Conservation (phyloP, 2,888 invertebrate species). For the Nebria salina region DNA sequence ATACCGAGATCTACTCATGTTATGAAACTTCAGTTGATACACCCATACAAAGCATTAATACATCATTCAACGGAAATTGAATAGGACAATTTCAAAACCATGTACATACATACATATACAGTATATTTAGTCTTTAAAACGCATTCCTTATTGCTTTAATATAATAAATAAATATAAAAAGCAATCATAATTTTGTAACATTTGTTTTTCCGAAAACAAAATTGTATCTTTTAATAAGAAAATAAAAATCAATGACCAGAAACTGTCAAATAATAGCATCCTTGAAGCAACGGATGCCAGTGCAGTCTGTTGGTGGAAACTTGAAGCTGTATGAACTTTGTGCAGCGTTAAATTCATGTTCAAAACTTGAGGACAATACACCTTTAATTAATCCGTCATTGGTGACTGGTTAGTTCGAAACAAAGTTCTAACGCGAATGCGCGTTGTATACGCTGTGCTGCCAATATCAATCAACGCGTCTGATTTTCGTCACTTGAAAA, state of each 20-base stretch:
- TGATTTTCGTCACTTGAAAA: conserved; percentile 41
- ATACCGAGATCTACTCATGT: not conserved
- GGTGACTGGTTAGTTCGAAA: conserved; percentile 32
- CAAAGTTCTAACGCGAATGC: conserved; percentile 24
- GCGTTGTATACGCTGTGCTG: conserved; percentile 3
- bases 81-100: no score
- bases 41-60: no score
- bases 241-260: not conserved
- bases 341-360: not conserved
- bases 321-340: not conserved
- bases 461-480: conserved; percentile 36
- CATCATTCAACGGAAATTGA: no score
- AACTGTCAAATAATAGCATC: not conserved
- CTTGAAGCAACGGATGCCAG: not conserved
- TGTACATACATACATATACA: no score
- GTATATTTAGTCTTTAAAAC: no score
- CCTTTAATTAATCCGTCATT: conserved; percentile 38
- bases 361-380: conserved; percentile 11
- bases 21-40: no score
- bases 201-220: no score
- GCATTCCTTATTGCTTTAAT: no score
- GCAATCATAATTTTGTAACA: no score
- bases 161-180: no score
- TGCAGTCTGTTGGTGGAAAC: conserved; percentile 15
- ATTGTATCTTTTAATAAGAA: not conserved